These are phyloP conservation scores for Leucopsar rothschildi DNA, from an alignment of 2,113 vertebrate species.

Conservation along the genomic window DNA sequence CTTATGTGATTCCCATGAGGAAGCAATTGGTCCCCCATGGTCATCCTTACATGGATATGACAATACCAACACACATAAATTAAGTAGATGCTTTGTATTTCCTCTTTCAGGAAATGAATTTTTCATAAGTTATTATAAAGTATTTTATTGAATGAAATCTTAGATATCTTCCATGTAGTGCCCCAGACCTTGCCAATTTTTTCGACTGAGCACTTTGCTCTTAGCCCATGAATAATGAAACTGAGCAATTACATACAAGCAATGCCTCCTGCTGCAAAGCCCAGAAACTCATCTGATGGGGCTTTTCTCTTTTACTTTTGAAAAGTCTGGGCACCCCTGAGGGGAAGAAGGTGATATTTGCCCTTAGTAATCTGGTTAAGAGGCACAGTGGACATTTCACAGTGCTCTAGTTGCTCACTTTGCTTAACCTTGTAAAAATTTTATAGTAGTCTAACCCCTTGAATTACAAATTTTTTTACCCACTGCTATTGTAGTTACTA, in stretches of 20 bases:
- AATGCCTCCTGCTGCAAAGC: constrained; percentile 27
- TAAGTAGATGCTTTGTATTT: background rate
- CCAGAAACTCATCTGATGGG: constrained; percentile 3
- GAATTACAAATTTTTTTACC: background rate
- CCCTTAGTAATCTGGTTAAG: constrained; percentile 23
- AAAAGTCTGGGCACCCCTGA: constrained; percentile 3
- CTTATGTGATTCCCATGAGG: background rate
- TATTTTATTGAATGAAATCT: background rate
- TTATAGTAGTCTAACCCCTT: background rate
- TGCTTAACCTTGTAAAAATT: constrained; percentile 41
- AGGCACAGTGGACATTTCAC: background rate
- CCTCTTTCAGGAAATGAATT: constrained; percentile 29
- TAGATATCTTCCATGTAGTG: background rate
- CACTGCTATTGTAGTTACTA: background rate
- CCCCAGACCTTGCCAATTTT: background rate
- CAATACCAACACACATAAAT: background rate
- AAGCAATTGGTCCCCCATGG: background rate
- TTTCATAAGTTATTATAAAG: constrained; percentile 36
- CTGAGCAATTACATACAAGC: background rate
- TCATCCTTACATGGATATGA: background rate
- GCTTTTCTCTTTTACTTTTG: constrained; percentile 7
- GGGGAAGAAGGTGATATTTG: background rate
- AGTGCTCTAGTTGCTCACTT: background rate
- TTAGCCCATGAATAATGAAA: constrained; percentile 43
- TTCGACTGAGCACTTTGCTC: background rate